Evolutionary conservation across 2,797 vertebrate species (phyloP), one percentile per base, ranked within the genome.

Genomic region (Aulostomus chinensis): DNA sequence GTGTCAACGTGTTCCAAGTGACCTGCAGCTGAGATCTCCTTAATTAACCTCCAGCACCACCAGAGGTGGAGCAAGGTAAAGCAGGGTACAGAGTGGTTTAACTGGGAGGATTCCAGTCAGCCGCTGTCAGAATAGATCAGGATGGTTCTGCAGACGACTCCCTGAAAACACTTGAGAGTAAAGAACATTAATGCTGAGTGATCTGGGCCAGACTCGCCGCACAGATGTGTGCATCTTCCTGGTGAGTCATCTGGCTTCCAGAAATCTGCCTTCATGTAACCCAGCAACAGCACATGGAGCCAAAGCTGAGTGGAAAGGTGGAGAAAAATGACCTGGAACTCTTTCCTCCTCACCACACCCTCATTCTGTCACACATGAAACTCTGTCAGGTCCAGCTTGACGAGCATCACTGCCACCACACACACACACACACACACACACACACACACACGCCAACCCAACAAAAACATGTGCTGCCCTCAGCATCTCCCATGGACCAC

Each of bases 281-380:
- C 8, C 25, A 52, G 69, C 45, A 57, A 52, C 61, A 7, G 53
- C 53, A 42, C 42, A 51, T 1, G 7, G 25, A 30, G 30, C n/a
- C n/a, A n/a, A n/a, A 16, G 12, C 18, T 46, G 48, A 47, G 24
- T 13, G 24, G 40, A 43, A 4, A 11, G n/a, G 14, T 2, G 3
- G 7, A 9, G 35, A 9, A 24, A 28, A 7, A 32, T 22, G 42
- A 66, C 39, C 41, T 48, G 37, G 47, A 33, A 7, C 16, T 21
- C 35, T 24, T 13, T 16, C 22, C 36, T 11, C 26, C 17, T 57
- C 55, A 22, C 35, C 42, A 40, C 65, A 59, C 24, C 68, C 70
- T 67, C 75, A 71, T 74, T 78, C 73, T 70, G 73, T 81, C 78
- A 78, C 61, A 42, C 55, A 57, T 64, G 58, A 46, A 53, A 58